phyloP scores from a whole-genome alignment of 2,797 vertebrate genomes.

The Protosalanx chinensis region DNA sequence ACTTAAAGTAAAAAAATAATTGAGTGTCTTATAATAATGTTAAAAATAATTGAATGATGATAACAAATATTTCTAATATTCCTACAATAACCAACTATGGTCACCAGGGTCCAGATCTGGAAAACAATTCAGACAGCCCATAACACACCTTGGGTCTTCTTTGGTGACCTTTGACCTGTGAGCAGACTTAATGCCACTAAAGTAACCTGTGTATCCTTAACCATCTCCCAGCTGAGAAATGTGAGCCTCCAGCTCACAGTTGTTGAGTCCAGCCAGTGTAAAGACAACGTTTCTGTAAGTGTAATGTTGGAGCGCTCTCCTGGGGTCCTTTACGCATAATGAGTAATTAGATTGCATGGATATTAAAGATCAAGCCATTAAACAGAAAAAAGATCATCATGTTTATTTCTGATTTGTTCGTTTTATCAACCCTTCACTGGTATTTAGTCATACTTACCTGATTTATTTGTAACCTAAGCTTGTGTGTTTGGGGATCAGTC shows the following conservation, averaged over 20 bases:
- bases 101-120: neutral
- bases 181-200: constrained; percentile 44
- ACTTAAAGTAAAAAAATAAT: too few species aligned
- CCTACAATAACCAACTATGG: neutral
- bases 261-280: constrained; percentile 24
- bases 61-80: too few species aligned
- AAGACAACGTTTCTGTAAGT: constrained; percentile 35
- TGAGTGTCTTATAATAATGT: too few species aligned
- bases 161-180: constrained; percentile 39
- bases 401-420: too few species aligned
- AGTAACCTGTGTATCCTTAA: constrained; percentile 44
- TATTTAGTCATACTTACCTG: constrained; percentile 22
- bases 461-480: constrained; percentile 30
- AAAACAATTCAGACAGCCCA: neutral
- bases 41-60: too few species aligned
- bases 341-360: neutral
- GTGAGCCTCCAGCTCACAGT: constrained; percentile 55
- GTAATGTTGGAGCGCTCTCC: constrained; percentile 22
- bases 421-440: constrained; percentile 11
- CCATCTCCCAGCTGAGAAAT: constrained; percentile 61
- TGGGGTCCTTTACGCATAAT: constrained; percentile 17
- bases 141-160: constrained; percentile 4
- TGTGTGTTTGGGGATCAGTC: constrained; percentile 12
- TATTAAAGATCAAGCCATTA: neutral
- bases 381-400: neutral